Evolutionary conservation across 2,888 invertebrate genomes (phyloP).

Genomic region (Meloe dianella): DNA sequence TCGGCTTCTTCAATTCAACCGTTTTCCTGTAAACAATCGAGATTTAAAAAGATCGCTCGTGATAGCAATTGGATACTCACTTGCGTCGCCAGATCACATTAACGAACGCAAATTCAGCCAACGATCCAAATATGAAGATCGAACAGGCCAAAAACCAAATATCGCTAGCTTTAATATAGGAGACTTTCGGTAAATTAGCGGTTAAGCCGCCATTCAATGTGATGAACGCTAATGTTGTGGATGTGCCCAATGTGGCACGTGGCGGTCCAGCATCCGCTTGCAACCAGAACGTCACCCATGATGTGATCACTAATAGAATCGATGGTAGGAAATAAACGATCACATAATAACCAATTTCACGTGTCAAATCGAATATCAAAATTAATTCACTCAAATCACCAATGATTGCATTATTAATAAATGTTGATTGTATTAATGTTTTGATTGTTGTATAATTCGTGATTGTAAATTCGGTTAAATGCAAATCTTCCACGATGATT

Average conservation of each 20-base stretch:
- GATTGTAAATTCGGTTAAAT: conserved; percentile 80
- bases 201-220: conserved; percentile 84
- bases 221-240: conserved; percentile 86
- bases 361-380: conserved; percentile 78
- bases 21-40: conserved; percentile 43
- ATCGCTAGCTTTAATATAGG: conserved; percentile 88
- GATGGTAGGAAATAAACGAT: conserved; percentile 90
- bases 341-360: conserved; percentile 85
- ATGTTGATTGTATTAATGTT: conserved; percentile 71
- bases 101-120: conserved; percentile 87
- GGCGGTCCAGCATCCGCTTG: conserved; percentile 87
- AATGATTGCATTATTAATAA: conserved; percentile 72
- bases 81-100: conserved; percentile 87
- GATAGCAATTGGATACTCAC: conserved; percentile 61
- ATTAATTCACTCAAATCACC: conserved; percentile 82
- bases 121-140: conserved; percentile 83
- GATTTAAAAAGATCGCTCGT: too few relatives aligned
- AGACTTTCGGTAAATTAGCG: conserved; percentile 85
- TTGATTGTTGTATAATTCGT: conserved; percentile 74
- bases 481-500: conserved; percentile 77
- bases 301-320: conserved; percentile 83
- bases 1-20: conserved; percentile 47
- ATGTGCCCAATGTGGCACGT: conserved; percentile 79
- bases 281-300: conserved; percentile 90
- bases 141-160: conserved; percentile 89